Conservation (phyloP, 2,113 vertebrate species). For the Tachysurus fulvidraco region DNA sequence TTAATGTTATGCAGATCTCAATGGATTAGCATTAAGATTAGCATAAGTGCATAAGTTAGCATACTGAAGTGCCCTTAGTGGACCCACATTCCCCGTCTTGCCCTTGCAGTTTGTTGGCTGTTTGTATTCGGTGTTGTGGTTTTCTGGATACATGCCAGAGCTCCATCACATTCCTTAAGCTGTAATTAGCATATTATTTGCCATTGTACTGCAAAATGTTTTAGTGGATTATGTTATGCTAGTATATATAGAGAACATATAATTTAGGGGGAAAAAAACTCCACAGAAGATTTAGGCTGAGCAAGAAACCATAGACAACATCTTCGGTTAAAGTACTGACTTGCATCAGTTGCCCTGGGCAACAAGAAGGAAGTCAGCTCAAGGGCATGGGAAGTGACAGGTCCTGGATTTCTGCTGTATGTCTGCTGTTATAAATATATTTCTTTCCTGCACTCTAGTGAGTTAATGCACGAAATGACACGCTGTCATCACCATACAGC, state of each 20-base stretch:
- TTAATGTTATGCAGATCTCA: background rate
- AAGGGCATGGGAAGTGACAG: background rate
- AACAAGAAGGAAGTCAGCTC: conserved; percentile 10
- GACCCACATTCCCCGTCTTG: background rate
- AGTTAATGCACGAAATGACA: background rate
- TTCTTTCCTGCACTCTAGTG: background rate
- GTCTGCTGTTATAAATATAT: background rate
- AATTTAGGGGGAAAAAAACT: background rate
- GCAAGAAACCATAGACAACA: background rate
- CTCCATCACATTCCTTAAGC: background rate
- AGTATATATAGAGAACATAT: background rate
- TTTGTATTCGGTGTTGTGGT: background rate
- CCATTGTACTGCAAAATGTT: background rate
- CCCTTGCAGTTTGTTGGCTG: background rate
- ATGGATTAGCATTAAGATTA: conserved; percentile 2
- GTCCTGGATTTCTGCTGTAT: background rate
- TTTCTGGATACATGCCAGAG: background rate
- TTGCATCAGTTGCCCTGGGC: conserved; percentile 9
- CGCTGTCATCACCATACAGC: background rate
- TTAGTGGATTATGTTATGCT: background rate
- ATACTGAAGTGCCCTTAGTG: conserved; percentile 15
- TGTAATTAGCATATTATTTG: background rate
- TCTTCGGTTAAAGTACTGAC: background rate
- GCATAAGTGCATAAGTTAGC: conserved; percentile 19
- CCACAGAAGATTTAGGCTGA: background rate